Percentiles rank a stretch among this genome's conserved stretches.
These are phyloP conservation scores for Thumatha senex DNA, from an alignment of 2,888 invertebrate genomes.

Conservation along the genomic window DNA sequence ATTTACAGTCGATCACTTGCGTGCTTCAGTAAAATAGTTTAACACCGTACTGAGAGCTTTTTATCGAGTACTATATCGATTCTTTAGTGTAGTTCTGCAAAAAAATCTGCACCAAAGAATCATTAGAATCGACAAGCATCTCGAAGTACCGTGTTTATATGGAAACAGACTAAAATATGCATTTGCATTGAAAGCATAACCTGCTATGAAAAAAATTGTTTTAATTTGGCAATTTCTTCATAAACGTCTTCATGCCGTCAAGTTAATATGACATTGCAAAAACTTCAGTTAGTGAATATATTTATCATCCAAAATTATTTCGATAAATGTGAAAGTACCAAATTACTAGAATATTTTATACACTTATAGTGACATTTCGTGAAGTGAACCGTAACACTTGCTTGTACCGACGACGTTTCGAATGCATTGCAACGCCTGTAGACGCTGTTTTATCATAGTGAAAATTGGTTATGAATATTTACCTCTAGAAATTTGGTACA, in stretches of 20 bases:
- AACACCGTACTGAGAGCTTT: no score
- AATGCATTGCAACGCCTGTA: no score
- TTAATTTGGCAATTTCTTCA: conserved; percentile 19
- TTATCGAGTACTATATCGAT: no score
- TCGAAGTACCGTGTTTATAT: no score
- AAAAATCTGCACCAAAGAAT: no score
- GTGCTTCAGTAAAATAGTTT: no score
- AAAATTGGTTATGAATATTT: neutral
- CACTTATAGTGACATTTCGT: no score
- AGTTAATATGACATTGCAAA: conserved; percentile 41
- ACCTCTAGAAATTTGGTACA: neutral
- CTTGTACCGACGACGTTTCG: no score
- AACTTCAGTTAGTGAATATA: conserved; percentile 42
- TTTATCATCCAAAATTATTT: neutral
- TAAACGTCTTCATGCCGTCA: conserved; percentile 45
- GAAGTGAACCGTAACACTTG: no score
- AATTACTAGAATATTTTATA: neutral
- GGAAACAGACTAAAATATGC: conserved; percentile 2
- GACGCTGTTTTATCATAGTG: neutral
- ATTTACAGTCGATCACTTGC: conserved; percentile 14
- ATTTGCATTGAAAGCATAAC: conserved; percentile 39
- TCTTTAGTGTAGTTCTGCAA: no score
- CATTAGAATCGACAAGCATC: no score
- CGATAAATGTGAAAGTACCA: neutral
- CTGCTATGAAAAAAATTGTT: conserved; percentile 6